Conservation (phyloP, 2,797 vertebrate genomes). For the Thaleichthys pacificus region DNA sequence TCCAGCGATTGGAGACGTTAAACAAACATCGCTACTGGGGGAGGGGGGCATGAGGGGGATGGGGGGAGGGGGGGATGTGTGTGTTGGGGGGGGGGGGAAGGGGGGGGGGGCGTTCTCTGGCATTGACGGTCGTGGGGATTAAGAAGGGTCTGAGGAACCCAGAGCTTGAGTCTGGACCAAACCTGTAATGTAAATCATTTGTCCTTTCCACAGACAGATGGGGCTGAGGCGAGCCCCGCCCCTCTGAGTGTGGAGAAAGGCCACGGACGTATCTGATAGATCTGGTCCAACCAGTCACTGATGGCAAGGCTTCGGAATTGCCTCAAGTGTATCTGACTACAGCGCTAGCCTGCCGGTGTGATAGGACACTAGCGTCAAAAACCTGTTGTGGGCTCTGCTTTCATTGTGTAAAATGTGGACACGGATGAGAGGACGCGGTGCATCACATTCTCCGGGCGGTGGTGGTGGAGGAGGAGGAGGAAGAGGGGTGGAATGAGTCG, state of each 20-base stretch:
- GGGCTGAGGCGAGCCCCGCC: constrained; percentile 70
- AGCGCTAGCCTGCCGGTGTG: constrained; percentile 26
- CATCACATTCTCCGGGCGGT: no score
- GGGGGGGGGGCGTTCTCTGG: no score
- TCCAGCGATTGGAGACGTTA: no score
- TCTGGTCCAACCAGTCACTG: constrained; percentile 80
- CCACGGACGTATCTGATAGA: constrained; percentile 75
- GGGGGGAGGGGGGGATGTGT: no score
- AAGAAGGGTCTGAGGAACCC: neutral
- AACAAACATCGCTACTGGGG: no score
- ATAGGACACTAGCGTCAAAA: neutral
- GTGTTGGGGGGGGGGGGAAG: no score
- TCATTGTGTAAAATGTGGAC: neutral
- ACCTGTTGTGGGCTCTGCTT: neutral
- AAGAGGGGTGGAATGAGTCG: no score
- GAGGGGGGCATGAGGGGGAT: no score
- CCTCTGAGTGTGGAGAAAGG: constrained; percentile 68
- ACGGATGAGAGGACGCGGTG: no score
- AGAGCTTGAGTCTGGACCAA: neutral
- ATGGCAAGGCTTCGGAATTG: constrained; percentile 73
- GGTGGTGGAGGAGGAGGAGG: no score
- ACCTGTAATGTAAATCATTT: constrained; percentile 46
- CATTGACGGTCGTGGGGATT: no score
- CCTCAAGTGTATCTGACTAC: constrained; percentile 66
- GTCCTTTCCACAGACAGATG: constrained; percentile 55